Base-by-base conservation (phyloP, 1,140 invertebrate genomes). In the Ceratoteleas bidentatus region DNA sequence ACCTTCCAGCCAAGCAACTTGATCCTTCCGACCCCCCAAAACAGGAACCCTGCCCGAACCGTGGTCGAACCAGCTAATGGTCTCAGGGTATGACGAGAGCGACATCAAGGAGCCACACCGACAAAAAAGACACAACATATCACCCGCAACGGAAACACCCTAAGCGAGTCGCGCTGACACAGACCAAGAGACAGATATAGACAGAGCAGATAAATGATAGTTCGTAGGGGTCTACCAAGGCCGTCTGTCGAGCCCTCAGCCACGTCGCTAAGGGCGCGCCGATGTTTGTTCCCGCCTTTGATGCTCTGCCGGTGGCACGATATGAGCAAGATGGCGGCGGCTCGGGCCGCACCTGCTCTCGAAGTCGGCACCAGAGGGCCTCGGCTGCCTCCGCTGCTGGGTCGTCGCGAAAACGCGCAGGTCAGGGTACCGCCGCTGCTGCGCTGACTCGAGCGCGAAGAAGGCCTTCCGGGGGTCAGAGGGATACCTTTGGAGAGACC, bases 321-420 rank as follows among this genome's bases (percentile, higher is more conserved):
- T 93, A 96, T 96, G 92, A 96, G 95, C 95, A 96, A 96, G 94
- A 96, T 96, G 94, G 95, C 95, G 90, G 95, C 96, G 92, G 95
- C 94, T 90, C 95, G 94, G 91, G 96, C 96, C 93, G 95, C 95
- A 96, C 95, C 95, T 96, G 95, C 95, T 92, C 95, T 94, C 84
- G 95, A 96, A 79, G 95, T 93, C 82, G 95, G 94, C 84, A 95
- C 94, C 56, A 94, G 86, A 40, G 94, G 93, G 83, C 94, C 94
- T 57, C 93, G 89, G 62, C 90, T 92, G 61, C 90, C 92, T 83
- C 93, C 92, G 74, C 93, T 93, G 84, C 94, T 94, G 16, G 94
- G 92, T 73, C 93, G 91, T 60, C 93, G 92, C 70, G 93, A 92
- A 81, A 93, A 93, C 79, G 91, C 89, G 84, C 93, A 94, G 81